A percentile compares a stretch with the other conserved stretches of the same genome.
Evolutionary conservation across 1,140 invertebrate genomes (phyloP).

Genomic region (Leptonema lineaticorne): DNA sequence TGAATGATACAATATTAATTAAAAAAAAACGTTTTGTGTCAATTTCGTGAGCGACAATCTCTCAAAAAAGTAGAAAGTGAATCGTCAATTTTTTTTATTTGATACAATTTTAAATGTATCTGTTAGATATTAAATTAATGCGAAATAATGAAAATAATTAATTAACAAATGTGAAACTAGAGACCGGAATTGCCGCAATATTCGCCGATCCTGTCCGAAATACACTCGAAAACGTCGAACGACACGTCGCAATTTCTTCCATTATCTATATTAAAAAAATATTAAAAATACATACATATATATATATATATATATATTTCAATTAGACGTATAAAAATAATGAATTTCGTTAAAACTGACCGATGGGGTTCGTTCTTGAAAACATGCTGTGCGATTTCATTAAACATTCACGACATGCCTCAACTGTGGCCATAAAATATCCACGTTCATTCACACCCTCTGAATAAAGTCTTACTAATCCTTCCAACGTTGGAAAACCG

Average conservation of each 20-base stretch:
- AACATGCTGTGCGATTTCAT: constrained; percentile 56
- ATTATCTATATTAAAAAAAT: constrained; percentile 55
- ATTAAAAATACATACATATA: not conserved
- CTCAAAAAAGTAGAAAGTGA: too few species aligned
- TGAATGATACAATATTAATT: too few species aligned
- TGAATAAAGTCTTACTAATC: constrained; percentile 66
- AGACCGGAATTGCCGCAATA: constrained; percentile 60
- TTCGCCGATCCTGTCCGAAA: constrained; percentile 69
- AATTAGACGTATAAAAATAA: not conserved
- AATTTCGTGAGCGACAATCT: too few species aligned
- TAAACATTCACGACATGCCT: constrained; percentile 66
- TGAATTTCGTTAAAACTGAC: constrained; percentile 43
- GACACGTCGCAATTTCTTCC: constrained; percentile 69
- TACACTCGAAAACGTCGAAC: constrained; percentile 73
- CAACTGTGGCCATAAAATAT: constrained; percentile 68
- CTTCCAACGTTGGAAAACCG: constrained; percentile 68
- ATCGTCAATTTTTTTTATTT: too few species aligned
- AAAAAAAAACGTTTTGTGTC: too few species aligned
- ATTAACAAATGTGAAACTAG: too few species aligned
- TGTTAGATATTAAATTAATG: too few species aligned
- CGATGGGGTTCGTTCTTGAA: constrained; percentile 53
- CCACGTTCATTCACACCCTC: constrained; percentile 69
- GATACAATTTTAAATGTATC: too few species aligned
- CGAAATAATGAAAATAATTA: too few species aligned
- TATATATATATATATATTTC: not conserved